These are phyloP conservation scores for Pongo abelii DNA, from an alignment of 2,113 vertebrate genomes.

Conservation along the genomic window DNA sequence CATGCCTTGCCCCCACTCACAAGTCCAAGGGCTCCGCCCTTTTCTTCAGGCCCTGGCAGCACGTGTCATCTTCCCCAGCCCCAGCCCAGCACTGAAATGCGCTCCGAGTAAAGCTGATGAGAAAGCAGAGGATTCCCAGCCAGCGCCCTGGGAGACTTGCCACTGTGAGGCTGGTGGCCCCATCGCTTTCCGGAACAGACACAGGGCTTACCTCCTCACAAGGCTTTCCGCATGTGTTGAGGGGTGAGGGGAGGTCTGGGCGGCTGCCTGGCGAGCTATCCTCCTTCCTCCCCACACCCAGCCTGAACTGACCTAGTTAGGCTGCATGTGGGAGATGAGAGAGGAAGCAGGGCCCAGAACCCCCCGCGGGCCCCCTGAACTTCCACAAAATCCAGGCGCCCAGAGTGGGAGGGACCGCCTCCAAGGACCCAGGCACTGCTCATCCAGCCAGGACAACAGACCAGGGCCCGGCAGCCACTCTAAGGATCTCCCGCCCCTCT, in stretches of 20 bases:
- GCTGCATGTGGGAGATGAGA: neutral
- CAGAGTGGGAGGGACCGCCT: neutral
- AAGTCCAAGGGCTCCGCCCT: neutral
- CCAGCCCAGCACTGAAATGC: fast-evolving
- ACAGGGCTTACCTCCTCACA: neutral
- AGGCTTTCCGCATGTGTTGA: neutral
- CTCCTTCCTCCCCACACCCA: neutral
- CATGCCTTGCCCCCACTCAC: neutral
- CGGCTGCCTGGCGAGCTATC: neutral
- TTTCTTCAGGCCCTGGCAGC: neutral
- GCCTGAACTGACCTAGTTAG: slow-evolving; percentile 19
- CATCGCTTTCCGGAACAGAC: slow-evolving; percentile 28
- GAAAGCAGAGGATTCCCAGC: slow-evolving; percentile 35
- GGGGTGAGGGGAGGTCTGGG: neutral
- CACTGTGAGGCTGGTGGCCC: neutral
- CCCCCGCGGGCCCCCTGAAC: neutral
- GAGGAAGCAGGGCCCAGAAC: neutral
- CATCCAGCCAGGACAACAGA: neutral
- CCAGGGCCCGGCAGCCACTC: neutral
- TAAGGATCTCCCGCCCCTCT: neutral
- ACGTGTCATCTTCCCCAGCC: neutral
- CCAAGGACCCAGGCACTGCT: neutral
- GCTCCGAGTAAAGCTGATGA: neutral
- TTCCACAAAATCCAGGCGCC: neutral
- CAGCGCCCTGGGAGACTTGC: slow-evolving; percentile 59